Conservation (phyloP, 1,140 invertebrate genomes). For the Apolygus lucorum region DNA sequence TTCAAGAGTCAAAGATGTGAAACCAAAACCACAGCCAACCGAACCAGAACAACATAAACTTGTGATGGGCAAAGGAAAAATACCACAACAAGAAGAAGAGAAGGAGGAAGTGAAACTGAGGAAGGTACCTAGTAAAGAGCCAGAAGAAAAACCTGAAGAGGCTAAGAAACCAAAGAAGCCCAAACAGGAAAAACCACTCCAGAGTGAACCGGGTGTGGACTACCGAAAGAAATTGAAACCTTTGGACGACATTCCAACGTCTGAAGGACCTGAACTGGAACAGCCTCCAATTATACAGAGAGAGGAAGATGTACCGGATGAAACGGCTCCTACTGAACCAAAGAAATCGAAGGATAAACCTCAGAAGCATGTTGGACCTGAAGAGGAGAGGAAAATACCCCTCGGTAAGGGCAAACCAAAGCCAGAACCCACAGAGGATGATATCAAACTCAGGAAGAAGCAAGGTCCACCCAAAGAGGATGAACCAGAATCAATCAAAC, state of each 20-base stretch:
- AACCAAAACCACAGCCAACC: slow-evolving; percentile 25
- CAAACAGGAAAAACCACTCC: slow-evolving; percentile 27
- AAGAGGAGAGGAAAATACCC: slow-evolving; percentile 41
- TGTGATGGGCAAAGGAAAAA: slow-evolving; percentile 34
- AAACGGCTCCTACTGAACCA: slow-evolving; percentile 32
- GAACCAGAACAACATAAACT: slow-evolving; percentile 27
- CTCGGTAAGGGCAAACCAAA: slow-evolving; percentile 39
- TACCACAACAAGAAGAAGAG: slow-evolving; percentile 31
- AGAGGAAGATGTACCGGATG: slow-evolving; percentile 25
- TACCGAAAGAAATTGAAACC: slow-evolving; percentile 31
- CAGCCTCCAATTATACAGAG: slow-evolving; percentile 20
- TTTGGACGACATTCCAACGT: slow-evolving; percentile 32
- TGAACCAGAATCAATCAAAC: slow-evolving; percentile 33
- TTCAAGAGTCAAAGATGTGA: slow-evolving; percentile 38
- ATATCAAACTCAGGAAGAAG: slow-evolving; percentile 41
- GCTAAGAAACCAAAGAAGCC: slow-evolving; percentile 31
- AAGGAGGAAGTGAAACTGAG: slow-evolving; percentile 30
- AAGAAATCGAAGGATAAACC: slow-evolving; percentile 30
- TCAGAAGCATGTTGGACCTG: slow-evolving; percentile 29
- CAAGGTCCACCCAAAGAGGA: slow-evolving; percentile 38
- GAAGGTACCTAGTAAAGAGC: slow-evolving; percentile 25
- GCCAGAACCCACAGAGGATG: slow-evolving; percentile 36
- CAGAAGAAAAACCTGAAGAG: slow-evolving; percentile 25
- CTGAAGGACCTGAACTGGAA: slow-evolving; percentile 28
- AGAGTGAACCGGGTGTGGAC: slow-evolving; percentile 32